Evolutionary conservation across 2,888 invertebrate species (phyloP).

Genomic region (Dryomyza anilis): DNA sequence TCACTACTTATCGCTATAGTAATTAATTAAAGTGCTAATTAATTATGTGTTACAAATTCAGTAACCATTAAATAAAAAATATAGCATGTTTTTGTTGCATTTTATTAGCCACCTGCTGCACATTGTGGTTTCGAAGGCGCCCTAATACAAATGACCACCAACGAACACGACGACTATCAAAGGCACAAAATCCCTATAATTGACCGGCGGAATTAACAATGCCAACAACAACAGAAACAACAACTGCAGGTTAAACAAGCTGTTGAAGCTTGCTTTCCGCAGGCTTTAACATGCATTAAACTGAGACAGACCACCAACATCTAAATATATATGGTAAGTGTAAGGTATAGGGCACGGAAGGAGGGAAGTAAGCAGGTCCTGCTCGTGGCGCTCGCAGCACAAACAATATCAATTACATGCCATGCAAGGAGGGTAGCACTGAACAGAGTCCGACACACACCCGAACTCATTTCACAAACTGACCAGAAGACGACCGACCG

Average conservation of each 20-base stretch:
- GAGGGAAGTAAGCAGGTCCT: background rate
- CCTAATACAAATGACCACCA: background rate
- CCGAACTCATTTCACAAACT: background rate
- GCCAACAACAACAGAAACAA: constrained; percentile 5
- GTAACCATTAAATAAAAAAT: no score
- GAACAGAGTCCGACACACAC: constrained; percentile 15
- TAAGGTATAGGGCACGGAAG: background rate
- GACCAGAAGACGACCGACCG: background rate
- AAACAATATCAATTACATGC: constrained; percentile 26
- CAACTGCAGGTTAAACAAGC: constrained; percentile 45
- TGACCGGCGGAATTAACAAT: constrained; percentile 14
- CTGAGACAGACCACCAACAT: background rate
- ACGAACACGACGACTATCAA: background rate
- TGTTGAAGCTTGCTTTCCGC: constrained; percentile 34
- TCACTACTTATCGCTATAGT: no score
- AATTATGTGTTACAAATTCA: no score
- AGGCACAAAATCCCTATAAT: constrained; percentile 10
- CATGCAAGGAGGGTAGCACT: constrained; percentile 3
- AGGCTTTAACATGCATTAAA: constrained; percentile 24
- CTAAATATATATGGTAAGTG: background rate
- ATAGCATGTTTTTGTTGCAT: no score
- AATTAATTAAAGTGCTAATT: no score
- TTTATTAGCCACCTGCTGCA: constrained; percentile 25
- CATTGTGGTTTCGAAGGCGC: no score
- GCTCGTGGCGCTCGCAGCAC: background rate